These are phyloP conservation scores for Crypturellus tataupa DNA, from an alignment of 2,797 vertebrate species.

Conservation along the genomic window DNA sequence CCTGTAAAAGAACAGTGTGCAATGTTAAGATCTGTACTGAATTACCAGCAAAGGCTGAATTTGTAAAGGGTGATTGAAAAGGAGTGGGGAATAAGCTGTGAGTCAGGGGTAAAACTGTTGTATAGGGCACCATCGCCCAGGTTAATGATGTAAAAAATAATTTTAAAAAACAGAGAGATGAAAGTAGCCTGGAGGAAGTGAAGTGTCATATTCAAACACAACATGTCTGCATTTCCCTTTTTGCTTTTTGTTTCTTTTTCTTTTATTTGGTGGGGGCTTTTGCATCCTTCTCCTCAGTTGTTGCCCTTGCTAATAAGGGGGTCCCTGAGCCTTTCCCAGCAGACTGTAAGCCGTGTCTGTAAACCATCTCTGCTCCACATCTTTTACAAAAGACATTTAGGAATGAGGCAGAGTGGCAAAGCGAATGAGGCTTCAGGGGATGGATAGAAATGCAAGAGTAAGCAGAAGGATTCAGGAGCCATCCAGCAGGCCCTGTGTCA, in stretches of 20 bases:
- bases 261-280: fast-evolving
- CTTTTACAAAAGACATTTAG: background rate
- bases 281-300: background rate
- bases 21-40: background rate
- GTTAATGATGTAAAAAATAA: background rate
- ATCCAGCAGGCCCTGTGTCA: fast-evolving
- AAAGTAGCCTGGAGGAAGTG: background rate
- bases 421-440: background rate
- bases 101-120: background rate
- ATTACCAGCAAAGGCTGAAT: background rate
- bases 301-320: background rate
- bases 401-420: background rate
- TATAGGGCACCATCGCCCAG: background rate
- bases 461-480: background rate
- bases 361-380: background rate
- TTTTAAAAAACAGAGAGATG: background rate
- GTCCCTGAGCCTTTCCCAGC: background rate
- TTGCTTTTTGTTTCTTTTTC: background rate
- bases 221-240: background rate
- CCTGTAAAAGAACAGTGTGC: background rate
- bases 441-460: background rate
- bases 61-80: background rate
- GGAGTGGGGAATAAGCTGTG: background rate
- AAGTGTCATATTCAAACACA: background rate
- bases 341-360: background rate